Evolutionary conservation across 2,113 vertebrate genomes (phyloP), one percentile per base, ranked within the genome.

Genomic region (Chlamydotis undulata): DNA sequence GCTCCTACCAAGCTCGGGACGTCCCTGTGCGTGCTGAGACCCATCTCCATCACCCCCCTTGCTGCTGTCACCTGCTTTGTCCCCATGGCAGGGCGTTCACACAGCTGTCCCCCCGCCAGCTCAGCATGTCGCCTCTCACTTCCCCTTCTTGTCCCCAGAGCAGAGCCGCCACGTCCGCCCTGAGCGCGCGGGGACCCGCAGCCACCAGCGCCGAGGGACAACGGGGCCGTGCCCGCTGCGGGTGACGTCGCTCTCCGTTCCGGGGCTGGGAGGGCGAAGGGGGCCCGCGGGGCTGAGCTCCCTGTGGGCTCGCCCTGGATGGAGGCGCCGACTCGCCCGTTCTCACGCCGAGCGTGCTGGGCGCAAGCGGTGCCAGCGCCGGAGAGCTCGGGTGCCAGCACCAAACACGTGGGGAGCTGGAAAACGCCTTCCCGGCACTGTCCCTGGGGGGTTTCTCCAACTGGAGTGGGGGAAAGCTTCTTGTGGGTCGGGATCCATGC

Each of bases 21-120:
- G 0, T 71, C 37, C 24, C 43, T 2, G 0, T 65, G 56, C 7
- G 23, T 57, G 50, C 68, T 2, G 2, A 10, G 49, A 39, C 47
- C 41, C 7, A 0, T 10, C 22, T 31, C 31, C 1, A 2, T 41
- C 64, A 22, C 53, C 24, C 7, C 18, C 16, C 8, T 0, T n/a
- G 0, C 49, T 39, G 64, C 64, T 87, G 90, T 94, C 33, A 35
- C 52, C 13, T 11, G 3, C 77, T 16, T 14, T 45, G 64, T 59
- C 47, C 26, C 49, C 3, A 0, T 3, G 0, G 1, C 43, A 45
- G 45, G 21, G 1, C 12, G 6, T 1, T 45, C 1, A 1, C 18
- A 2, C 67, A 29, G 67, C 83, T 3, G 2, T 26, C 28, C 28
- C 8, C 45, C 55, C 15, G 3, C 41, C 74, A 74, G 50, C 75